phyloP scores from a whole-genome alignment of 2,797 vertebrate genomes.

The Balearica regulorum region DNA sequence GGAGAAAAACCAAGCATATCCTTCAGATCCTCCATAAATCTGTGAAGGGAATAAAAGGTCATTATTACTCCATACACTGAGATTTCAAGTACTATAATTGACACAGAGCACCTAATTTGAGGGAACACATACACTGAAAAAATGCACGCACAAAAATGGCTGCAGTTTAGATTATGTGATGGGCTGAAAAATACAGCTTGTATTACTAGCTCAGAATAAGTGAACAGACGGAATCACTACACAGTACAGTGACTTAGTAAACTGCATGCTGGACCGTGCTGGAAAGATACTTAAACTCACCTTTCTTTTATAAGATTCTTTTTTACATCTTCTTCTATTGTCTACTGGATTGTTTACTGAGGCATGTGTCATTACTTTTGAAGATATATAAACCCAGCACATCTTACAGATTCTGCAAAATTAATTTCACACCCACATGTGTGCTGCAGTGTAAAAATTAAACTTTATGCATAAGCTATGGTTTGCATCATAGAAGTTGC shows the following conservation, averaged over 20 bases:
- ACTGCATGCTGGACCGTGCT: not conserved
- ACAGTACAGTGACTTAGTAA: not conserved
- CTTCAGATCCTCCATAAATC: conserved; percentile 95
- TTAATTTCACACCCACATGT: not conserved
- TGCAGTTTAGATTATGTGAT: not conserved
- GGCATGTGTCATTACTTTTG: not conserved
- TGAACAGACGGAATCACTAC: not conserved
- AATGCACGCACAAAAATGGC: not conserved
- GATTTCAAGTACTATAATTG: not conserved
- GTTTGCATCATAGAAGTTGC: not conserved
- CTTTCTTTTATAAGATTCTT: not conserved
- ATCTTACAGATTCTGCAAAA: not conserved
- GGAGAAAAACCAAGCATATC: conserved; percentile 97
- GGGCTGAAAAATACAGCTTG: not conserved
- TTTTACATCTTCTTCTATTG: not conserved
- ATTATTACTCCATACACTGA: not conserved
- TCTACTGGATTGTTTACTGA: not conserved
- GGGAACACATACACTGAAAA: not conserved
- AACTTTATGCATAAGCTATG: not conserved
- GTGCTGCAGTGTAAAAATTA: not conserved
- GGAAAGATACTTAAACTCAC: not conserved
- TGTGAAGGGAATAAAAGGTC: not conserved
- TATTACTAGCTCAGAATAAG: not conserved
- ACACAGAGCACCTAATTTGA: not conserved
- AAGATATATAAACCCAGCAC: not conserved